Conservation (phyloP, 2,113 vertebrate genomes). For the Charina bottae region DNA sequence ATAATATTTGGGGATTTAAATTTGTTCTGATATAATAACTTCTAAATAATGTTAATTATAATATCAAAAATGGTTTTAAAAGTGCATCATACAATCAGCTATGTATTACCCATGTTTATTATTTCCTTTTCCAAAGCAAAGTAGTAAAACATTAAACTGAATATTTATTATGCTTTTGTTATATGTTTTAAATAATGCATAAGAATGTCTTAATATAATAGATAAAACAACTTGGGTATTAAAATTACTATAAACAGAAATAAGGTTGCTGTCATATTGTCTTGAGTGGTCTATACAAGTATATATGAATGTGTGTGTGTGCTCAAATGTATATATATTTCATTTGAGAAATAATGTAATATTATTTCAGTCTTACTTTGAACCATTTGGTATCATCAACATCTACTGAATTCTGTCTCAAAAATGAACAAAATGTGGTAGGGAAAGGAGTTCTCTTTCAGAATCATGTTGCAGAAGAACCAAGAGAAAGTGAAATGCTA, state of each 20-base stretch:
- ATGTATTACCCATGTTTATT: not conserved
- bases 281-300: conserved; percentile 17
- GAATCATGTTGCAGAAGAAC: conserved; percentile 47
- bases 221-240: not conserved
- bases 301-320: not conserved
- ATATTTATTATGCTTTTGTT: conserved; percentile 2
- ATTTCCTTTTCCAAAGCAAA: not conserved
- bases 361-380: conserved; percentile 44
- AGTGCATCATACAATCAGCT: not conserved
- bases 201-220: not conserved
- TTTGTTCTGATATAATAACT: conserved; percentile 1
- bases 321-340: not conserved
- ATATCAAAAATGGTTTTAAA: not conserved
- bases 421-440: conserved; percentile 45
- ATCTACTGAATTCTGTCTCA: not conserved
- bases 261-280: not conserved
- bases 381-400: conserved; percentile 2
- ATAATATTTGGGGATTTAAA: not conserved
- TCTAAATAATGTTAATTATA: not conserved
- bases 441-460: not conserved
- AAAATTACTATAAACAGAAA: conserved; percentile 32
- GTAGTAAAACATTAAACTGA: not conserved
- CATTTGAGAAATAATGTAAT: conserved; percentile 42
- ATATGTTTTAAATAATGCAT: not conserved
- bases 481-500: conserved; percentile 55